Evolutionary conservation across 2,888 invertebrate genomes (phyloP), one percentile per base, ranked within the genome.

Genomic region (Barypeithes pellucidus): DNA sequence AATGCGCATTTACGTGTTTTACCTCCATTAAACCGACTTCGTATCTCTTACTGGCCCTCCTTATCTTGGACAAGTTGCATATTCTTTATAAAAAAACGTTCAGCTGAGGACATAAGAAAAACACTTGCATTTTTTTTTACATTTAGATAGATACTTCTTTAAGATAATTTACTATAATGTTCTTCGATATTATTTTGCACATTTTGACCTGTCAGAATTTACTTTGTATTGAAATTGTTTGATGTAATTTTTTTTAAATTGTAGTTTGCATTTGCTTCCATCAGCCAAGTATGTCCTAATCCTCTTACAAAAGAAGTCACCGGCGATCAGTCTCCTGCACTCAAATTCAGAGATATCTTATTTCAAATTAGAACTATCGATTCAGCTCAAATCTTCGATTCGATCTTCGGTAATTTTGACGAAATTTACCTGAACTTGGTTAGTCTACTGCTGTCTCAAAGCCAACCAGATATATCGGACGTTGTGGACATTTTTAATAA

Each of bases 231-330:
- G n/a, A n/a, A n/a, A n/a, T n/a, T n/a, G 18, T 47, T 20, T 20
- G 9, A 16, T 11, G n/a, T 43, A 16, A 43, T 43, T 24, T 60
- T 39, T 2, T 57, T 57, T 59, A 22, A n/a, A 22, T 60, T 60
- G 4, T 39, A 60, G 60, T 41, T 39, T 33, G n/a, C 22, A 8
- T 18, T 41, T 12, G 14, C 22, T 11, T 20, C 8, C 22, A n/a
- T 60, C 18, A 41, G 12, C 18, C 41, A 60, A 18, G 33, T 60
- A 24, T 22, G 24, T n/a, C 12, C 50, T 12, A 50, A 7, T 8
- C 50, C 50, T n/a, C 50, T 50, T n/a, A 50, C 50, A 24, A 50
- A 50, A 50, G 50, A 50, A 22, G n/a, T 22, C 50, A 22, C 57
- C 36, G 60, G 18, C 9, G 39, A 16, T 5, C 18, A 60, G 12